phyloP scores from a whole-genome alignment of 2,797 vertebrate genomes.

The Miichthys miiuy region DNA sequence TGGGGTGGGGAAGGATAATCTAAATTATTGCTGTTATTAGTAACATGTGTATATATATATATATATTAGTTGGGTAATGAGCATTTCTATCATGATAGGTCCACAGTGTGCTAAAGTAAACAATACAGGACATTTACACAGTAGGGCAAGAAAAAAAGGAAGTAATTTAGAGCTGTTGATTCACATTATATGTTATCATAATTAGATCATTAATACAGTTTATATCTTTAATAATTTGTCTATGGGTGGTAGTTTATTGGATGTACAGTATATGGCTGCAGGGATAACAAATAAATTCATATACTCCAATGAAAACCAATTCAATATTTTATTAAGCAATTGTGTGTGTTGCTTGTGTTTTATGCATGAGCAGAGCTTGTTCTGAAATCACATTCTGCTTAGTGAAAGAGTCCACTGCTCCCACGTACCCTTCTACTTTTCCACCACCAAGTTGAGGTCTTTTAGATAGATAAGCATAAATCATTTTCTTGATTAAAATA shows the following conservation, averaged over 20 bases:
- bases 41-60: not conserved
- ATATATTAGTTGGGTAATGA: conserved; percentile 4
- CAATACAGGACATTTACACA: not conserved
- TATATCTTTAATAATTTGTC: conserved; percentile 43
- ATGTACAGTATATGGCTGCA: not conserved
- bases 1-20: not conserved
- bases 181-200: conserved; percentile 30
- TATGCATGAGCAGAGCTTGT: conserved; percentile 50
- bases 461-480: conserved; percentile 35
- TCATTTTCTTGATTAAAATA: conserved; percentile 39
- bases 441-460: conserved; percentile 3
- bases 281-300: conserved; percentile 24
- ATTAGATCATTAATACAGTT: conserved; percentile 33
- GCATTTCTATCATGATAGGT: conserved; percentile 18
- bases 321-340: conserved; percentile 55
- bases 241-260: conserved; percentile 16
- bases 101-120: not conserved
- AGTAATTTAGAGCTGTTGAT: not conserved
- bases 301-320: conserved; percentile 43
- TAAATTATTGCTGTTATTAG: not conserved
- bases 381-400: conserved; percentile 43
- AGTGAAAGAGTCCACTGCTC: conserved; percentile 23
- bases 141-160: not conserved
- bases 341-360: conserved; percentile 47
- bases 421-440: conserved; percentile 27